These are phyloP conservation scores for Microchirus variegatus DNA, from an alignment of 2,797 vertebrate genomes.

Conservation along the genomic window DNA sequence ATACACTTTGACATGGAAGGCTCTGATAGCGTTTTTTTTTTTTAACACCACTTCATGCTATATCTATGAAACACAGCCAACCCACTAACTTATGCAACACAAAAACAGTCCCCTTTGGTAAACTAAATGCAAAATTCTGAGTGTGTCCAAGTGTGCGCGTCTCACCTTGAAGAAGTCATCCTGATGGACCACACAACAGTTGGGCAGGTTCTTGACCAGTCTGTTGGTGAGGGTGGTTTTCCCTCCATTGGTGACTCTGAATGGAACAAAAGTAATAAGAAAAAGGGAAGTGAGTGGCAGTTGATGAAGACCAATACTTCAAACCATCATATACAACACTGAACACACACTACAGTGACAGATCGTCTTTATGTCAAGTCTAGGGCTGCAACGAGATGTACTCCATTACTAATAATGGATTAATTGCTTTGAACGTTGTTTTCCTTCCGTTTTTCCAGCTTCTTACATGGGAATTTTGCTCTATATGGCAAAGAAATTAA, in stretches of 20 bases:
- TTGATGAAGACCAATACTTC: background rate
- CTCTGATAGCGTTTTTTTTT: conserved; percentile 30
- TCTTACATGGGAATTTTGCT: too few relatives aligned
- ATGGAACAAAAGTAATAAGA: conserved; percentile 9
- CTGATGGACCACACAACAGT: conserved; percentile 92
- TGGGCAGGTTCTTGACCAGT: conserved; percentile 85
- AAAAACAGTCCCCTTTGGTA: conserved; percentile 8
- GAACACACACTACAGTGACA: background rate
- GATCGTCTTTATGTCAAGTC: too few relatives aligned
- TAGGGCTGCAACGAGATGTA: too few relatives aligned
- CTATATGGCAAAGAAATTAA: too few relatives aligned
- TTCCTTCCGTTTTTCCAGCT: too few relatives aligned
- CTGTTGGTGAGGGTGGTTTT: conserved; percentile 90
- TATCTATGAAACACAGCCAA: conserved; percentile 29
- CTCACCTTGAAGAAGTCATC: conserved; percentile 96
- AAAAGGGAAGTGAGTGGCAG: background rate
- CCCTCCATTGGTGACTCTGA: conserved; percentile 90
- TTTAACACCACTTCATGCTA: conserved; percentile 21
- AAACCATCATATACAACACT: background rate
- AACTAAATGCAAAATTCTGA: conserved; percentile 5
- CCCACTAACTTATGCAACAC: conserved; percentile 11
- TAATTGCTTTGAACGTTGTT: too few relatives aligned
- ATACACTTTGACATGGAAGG: conserved; percentile 59
- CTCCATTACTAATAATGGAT: too few relatives aligned
- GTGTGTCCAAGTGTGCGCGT: background rate